These are phyloP conservation scores for Hemicentrotus pulcherrimus DNA, from an alignment of 35 echinoderm and acorn worm genomes.

Conservation along the genomic window DNA sequence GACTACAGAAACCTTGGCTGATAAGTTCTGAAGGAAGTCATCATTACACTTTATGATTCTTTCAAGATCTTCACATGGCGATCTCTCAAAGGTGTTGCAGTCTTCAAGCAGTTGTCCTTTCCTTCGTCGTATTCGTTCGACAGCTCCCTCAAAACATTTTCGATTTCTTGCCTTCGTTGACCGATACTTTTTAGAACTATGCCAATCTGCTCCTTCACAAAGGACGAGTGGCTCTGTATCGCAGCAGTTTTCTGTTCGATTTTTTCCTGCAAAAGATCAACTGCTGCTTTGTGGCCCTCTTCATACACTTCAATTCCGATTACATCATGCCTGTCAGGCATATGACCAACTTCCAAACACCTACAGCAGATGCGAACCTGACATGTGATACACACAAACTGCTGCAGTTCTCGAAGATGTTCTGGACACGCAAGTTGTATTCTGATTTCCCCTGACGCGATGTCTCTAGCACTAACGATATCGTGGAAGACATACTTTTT, in stretches of 20 bases:
- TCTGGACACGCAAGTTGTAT: background rate
- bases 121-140: background rate
- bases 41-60: background rate
- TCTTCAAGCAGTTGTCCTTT: background rate
- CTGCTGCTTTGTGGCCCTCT: background rate
- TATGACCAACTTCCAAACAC: background rate
- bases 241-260: background rate
- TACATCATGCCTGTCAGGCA: background rate
- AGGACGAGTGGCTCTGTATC: background rate
- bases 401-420: background rate
- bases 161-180: conserved; percentile 3
- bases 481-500: background rate
- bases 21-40: background rate
- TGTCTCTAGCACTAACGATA: background rate
- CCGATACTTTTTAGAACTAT: background rate
- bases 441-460: background rate
- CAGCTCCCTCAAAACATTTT: background rate
- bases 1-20: background rate
- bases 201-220: background rate
- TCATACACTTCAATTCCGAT: background rate
- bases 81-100: background rate
- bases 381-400: conserved; percentile 15
- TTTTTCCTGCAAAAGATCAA: background rate
- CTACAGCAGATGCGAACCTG: background rate
- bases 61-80: background rate